Base-by-base conservation (phyloP, 2,113 vertebrate species). In the Ammodytes marinus region DNA sequence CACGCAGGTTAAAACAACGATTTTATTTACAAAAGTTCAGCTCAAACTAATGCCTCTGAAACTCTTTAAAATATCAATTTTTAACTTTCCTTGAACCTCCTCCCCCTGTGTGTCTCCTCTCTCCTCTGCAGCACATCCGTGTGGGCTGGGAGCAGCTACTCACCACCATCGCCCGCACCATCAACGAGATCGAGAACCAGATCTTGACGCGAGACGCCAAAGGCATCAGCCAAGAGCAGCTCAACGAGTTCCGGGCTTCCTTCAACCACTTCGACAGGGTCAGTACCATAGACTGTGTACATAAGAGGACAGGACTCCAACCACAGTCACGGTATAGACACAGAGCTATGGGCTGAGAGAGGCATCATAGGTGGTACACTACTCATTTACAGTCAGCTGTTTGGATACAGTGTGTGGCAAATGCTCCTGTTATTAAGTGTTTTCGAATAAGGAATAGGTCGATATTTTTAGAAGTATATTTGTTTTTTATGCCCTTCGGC, bases 181-280 rank as follows among this genome's bases (percentile, higher is more conserved):
- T 98, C 95, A 99, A 99, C 0, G 98, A 99, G 81, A 97, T 99
- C 72, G 98, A 99, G 95, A 99, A 99, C 94, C 98, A 99, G 96
- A 96, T 99, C 90, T 92, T 99, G 91, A 99, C 98, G 40, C 95
- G 98, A n/a, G 98, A 99, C 67, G 98, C 98, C 94, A 99, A 99
- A 89, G 98, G 98, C 95, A 99, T 99, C 94, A 99, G 95, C 95
- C 98, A 99, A 93, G 98, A 99, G 43, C 98, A 99, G 93, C 97
- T 99, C 94, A 99, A 98, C 0, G 98, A 99, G 93, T 99, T 98
- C 96, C 95, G 98, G 72, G 97, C 97, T 86, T 99, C 98, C 80
- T 99, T 99, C 94, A 99, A 99, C 91, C 98, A 99, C 95, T 99
- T 99, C 5, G 98, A 99, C 95, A 95, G 98, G 97, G 98, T 99